Conservation (phyloP, 2,888 invertebrate species). For the Anodontia alba region DNA sequence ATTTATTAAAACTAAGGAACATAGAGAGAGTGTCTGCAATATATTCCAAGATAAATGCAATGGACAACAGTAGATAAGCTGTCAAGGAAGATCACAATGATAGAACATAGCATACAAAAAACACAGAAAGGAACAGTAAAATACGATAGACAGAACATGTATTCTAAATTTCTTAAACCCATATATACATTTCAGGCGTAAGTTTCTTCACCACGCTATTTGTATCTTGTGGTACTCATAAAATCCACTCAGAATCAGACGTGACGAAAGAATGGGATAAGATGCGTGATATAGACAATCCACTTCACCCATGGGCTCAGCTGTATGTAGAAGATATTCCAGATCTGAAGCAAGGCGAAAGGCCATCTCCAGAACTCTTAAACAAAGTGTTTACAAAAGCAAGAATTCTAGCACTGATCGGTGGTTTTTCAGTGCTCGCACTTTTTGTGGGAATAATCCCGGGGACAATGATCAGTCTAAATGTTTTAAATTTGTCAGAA, state of each 20-base stretch:
- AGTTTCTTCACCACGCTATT: slow-evolving; percentile 71
- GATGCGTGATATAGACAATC: slow-evolving; percentile 73
- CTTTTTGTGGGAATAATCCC: slow-evolving; percentile 68
- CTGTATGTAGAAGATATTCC: slow-evolving; percentile 67
- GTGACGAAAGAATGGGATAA: slow-evolving; percentile 66
- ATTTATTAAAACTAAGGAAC: no score
- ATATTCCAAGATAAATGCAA: no score
- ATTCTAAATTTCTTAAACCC: no score
- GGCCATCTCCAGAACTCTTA: slow-evolving; percentile 64
- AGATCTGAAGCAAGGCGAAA: slow-evolving; percentile 49
- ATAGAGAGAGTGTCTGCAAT: no score
- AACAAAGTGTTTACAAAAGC: slow-evolving; percentile 66
- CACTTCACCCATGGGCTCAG: slow-evolving; percentile 70
- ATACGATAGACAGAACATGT: no score
- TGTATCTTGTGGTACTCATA: slow-evolving; percentile 70
- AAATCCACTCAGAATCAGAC: slow-evolving; percentile 55
- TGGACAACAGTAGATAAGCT: no score
- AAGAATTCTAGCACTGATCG: slow-evolving; percentile 66
- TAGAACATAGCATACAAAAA: no score
- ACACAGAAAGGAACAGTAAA: no score
- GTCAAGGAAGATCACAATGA: no score
- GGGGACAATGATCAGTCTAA: slow-evolving; percentile 66
- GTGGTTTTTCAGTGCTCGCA: slow-evolving; percentile 58
- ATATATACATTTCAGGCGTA: slow-evolving; percentile 19
- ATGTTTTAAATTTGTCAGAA: slow-evolving; percentile 64